These are phyloP conservation scores for Philypnodon macrostomus DNA, from an alignment of 2,797 vertebrate species.

Conservation along the genomic window DNA sequence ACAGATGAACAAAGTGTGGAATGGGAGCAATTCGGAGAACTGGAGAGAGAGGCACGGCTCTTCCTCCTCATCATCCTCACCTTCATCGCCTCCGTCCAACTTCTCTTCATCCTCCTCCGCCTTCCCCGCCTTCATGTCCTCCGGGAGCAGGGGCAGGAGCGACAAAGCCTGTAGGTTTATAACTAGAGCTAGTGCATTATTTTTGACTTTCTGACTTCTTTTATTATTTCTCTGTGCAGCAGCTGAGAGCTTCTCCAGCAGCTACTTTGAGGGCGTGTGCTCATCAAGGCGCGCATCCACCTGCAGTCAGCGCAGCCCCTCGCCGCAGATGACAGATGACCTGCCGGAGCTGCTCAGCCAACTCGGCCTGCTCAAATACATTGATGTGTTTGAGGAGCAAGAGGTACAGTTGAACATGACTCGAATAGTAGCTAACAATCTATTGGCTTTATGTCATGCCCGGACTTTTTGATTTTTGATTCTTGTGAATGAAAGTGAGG, in stretches of 20 bases:
- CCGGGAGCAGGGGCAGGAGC: conserved; percentile 40
- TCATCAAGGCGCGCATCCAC: conserved; percentile 61
- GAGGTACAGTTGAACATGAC: conserved; percentile 66
- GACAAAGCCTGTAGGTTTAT: conserved; percentile 62
- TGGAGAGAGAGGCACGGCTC: conserved; percentile 79
- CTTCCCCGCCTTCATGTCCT: conserved; percentile 53
- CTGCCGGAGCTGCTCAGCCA: conserved; percentile 76
- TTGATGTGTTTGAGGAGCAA: conserved; percentile 78
- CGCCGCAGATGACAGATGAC: conserved; percentile 60
- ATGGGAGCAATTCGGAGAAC: conserved; percentile 78
- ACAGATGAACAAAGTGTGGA: conserved; percentile 58
- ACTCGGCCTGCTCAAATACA: conserved; percentile 79
- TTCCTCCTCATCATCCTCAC: conserved; percentile 59
- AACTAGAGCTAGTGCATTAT: background rate
- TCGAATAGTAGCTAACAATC: too few species aligned
- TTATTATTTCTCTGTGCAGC: conserved; percentile 29
- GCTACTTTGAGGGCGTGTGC: conserved; percentile 67
- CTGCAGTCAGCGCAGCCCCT: conserved; percentile 66
- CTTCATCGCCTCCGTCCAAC: conserved; percentile 58
- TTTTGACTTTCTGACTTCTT: background rate
- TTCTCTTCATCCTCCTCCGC: conserved; percentile 55
- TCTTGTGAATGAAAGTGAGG: too few species aligned
- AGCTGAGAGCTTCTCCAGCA: conserved; percentile 65
- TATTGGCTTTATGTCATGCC: background rate
- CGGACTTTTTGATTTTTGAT: too few species aligned